Conservation (phyloP, 2,888 invertebrate genomes). For the Drosophila mercatorum region DNA sequence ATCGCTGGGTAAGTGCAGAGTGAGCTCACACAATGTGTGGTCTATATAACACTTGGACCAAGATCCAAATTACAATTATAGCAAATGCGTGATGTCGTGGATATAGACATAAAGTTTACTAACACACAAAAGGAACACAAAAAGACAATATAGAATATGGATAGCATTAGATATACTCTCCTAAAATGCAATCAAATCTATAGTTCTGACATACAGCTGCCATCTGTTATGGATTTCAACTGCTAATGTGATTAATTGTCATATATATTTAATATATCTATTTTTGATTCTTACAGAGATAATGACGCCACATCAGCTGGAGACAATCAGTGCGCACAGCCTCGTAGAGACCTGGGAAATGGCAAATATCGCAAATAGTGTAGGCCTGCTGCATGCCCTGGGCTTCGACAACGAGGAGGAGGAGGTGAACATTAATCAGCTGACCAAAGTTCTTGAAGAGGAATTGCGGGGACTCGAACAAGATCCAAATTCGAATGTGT, state of each 20-base stretch:
- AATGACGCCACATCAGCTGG: slow-evolving; percentile 79
- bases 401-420: slow-evolving; percentile 86
- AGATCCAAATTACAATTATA: slow-evolving; percentile 3
- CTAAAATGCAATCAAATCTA: neutral
- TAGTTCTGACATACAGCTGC: neutral
- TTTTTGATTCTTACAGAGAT: slow-evolving; percentile 49
- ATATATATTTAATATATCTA: neutral
- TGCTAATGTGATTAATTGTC: neutral
- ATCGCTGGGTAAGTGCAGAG: slow-evolving; percentile 82
- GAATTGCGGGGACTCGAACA: slow-evolving; percentile 86
- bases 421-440: slow-evolving; percentile 87
- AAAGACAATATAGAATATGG: neutral
- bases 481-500: slow-evolving; percentile 79
- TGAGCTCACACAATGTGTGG: neutral
- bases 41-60: neutral
- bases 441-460: slow-evolving; percentile 89
- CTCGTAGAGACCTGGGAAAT: slow-evolving; percentile 90
- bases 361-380: slow-evolving; percentile 88
- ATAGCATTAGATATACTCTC: neutral
- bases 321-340: slow-evolving; percentile 85
- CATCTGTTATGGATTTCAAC: neutral
- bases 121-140: neutral
- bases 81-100: neutral
- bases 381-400: slow-evolving; percentile 88
- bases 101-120: neutral